phyloP scores from a whole-genome alignment of 2,113 vertebrate species.

The Colinus virginianus region DNA sequence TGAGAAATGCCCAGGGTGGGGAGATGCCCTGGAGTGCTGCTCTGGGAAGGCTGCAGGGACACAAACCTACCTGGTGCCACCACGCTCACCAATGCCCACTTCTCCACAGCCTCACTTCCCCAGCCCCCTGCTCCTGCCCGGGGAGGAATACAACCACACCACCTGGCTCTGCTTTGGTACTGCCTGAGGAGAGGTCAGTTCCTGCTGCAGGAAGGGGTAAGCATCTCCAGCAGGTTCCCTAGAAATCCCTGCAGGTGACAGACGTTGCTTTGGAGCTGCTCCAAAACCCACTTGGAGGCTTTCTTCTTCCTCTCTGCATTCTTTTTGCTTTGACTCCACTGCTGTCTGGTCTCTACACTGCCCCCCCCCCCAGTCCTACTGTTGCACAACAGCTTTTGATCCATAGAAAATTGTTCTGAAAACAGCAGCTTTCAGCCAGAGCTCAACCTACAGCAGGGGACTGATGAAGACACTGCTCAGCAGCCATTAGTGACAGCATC shows the following conservation, averaged over 20 bases:
- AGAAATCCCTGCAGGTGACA: background rate
- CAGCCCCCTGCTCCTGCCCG: slow-evolving; percentile 81
- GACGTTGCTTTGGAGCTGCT: background rate
- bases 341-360: background rate
- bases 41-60: background rate
- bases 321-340: background rate
- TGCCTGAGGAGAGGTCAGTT: slow-evolving; percentile 31
- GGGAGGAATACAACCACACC: slow-evolving; percentile 85
- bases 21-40: accelerated
- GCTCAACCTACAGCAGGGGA: background rate
- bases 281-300: background rate
- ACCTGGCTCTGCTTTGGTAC: slow-evolving; percentile 84
- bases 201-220: background rate
- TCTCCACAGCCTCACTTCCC: slow-evolving; percentile 86
- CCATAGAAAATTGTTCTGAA: background rate
- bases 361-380: background rate
- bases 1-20: background rate
- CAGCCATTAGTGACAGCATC: background rate
- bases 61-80: accelerated
- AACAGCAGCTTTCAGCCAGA: background rate
- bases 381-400: background rate
- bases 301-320: background rate
- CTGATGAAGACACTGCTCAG: background rate
- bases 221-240: background rate
- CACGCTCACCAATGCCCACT: background rate